Evolutionary conservation across 2,888 invertebrate genomes (phyloP).

Genomic region (Dorcus hopei): DNA sequence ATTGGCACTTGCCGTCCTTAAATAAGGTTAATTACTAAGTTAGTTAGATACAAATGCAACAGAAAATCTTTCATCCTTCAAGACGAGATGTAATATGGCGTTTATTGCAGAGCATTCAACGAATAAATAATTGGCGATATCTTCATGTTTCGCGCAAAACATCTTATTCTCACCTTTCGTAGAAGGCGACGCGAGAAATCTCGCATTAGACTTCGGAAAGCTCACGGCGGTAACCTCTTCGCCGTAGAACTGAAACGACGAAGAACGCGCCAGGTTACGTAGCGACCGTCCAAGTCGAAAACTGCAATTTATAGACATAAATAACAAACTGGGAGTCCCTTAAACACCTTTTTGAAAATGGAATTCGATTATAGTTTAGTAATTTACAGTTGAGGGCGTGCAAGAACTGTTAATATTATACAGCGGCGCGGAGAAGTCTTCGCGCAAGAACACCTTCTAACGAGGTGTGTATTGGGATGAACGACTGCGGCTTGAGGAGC

Average conservation of each 20-base stretch:
- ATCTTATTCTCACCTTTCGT: not conserved
- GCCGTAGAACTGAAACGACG: not conserved
- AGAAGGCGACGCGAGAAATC: not conserved
- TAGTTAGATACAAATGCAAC: too few relatives aligned
- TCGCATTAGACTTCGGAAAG: not conserved
- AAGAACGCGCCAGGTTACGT: not conserved
- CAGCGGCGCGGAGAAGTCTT: conserved; percentile 21
- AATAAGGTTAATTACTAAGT: too few relatives aligned
- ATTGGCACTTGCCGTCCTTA: too few relatives aligned
- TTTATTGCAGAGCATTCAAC: too few relatives aligned
- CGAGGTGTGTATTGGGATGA: conserved; percentile 25
- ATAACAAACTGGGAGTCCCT: conserved; percentile 40
- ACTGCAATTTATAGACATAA: conserved; percentile 36
- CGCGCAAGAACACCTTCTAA: conserved; percentile 17
- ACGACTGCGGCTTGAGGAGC: conserved; percentile 23
- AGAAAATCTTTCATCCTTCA: too few relatives aligned
- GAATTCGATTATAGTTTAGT: conserved; percentile 45
- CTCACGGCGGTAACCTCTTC: not conserved
- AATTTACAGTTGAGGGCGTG: conserved; percentile 43
- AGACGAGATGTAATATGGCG: too few relatives aligned
- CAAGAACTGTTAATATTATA: conserved; percentile 38
- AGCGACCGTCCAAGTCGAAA: conserved; percentile 16
- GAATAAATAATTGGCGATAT: not conserved
- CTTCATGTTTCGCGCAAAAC: conserved; percentile 1
- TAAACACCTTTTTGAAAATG: conserved; percentile 45